Base-by-base conservation (phyloP, 2,797 vertebrate genomes). In the Notamacropus eugenii region DNA sequence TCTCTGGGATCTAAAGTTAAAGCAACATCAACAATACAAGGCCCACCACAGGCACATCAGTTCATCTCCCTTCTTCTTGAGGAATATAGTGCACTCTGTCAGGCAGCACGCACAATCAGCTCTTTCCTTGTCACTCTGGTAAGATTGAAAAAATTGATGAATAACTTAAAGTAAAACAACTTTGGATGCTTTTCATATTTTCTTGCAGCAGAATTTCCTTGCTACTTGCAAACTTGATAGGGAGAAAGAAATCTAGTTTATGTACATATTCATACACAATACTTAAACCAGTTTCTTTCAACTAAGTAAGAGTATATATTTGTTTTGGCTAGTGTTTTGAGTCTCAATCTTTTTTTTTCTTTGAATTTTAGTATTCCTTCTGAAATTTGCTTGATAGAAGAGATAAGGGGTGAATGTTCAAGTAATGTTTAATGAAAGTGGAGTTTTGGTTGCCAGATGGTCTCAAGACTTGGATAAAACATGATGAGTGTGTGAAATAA, bases 81-180 rank as follows among this genome's bases (percentile, higher is more conserved):
- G 98, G 99, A 99, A 98, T 99, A 99, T 96, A 99, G 98, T 9
- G 99, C 99, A 74, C 99, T 99, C 97, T 99, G 99, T 97, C 99
- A 99, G 99, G 99, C 99, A 1, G 99, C 99, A 0, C 99, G 99
- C 98, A 99, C 99, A 98, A 99, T 99, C 98, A 99, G 99, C 99
- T 99, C 99, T 98, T 99, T 99, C 98, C 99, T 99, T 10, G 99
- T 99, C 98, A 99, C 99, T 67, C 99, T 99, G 99, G 99, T 99
- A 97, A 98, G 99, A 94, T 54, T 90, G 14, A 87, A 13, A 40
- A 28, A 87, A 46, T 87, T 87, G 40, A 46, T 46, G 27, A 87
- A 40, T 87, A 4, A 50, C 50, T 87, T 2, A n/a, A 19, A 74
- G n/a, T 22, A n/a, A 40, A 87, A 50, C n/a, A 40, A 82, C 74